Percentiles rank a stretch among this genome's conserved stretches.
These are phyloP conservation scores for Triplophysa tibetana DNA, from an alignment of 2,113 vertebrate genomes.

Conservation along the genomic window DNA sequence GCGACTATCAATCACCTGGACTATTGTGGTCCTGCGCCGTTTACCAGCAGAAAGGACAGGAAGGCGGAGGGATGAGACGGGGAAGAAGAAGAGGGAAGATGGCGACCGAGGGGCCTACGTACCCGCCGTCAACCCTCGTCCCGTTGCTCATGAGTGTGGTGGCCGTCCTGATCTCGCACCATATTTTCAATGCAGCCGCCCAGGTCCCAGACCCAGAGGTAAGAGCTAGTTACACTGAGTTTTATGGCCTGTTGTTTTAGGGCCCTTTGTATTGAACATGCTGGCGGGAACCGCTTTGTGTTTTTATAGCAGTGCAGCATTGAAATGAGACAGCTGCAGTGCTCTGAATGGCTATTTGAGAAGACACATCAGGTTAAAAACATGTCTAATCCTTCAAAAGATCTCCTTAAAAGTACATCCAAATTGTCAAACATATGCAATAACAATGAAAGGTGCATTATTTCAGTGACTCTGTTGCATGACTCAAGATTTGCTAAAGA, in stretches of 20 bases:
- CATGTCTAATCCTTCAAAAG: not conserved
- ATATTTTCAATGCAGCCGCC: constrained; percentile 67
- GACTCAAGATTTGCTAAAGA: not conserved
- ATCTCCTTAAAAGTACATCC: not conserved
- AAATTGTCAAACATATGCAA: not conserved
- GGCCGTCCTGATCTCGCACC: constrained; percentile 70
- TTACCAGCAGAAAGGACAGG: constrained; percentile 52
- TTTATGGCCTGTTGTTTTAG: not conserved
- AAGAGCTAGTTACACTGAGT: constrained; percentile 56
- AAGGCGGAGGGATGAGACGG: constrained; percentile 50
- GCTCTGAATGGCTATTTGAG: not conserved
- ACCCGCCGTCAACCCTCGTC: constrained; percentile 53
- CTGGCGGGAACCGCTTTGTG: not conserved
- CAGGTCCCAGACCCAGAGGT: constrained; percentile 80
- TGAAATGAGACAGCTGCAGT: not conserved
- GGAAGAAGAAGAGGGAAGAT: constrained; percentile 60
- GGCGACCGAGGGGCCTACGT: constrained; percentile 65
- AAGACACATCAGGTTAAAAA: not conserved
- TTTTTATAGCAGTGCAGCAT: constrained; percentile 7
- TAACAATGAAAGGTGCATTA: not conserved
- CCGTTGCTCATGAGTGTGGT: constrained; percentile 64
- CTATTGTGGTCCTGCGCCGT: constrained; percentile 67
- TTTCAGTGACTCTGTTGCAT: not conserved
- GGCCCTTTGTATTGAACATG: not conserved
- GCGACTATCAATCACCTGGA: constrained; percentile 68